These are phyloP conservation scores for Neogale vison DNA, from an alignment of 2,113 vertebrate species.

Conservation along the genomic window DNA sequence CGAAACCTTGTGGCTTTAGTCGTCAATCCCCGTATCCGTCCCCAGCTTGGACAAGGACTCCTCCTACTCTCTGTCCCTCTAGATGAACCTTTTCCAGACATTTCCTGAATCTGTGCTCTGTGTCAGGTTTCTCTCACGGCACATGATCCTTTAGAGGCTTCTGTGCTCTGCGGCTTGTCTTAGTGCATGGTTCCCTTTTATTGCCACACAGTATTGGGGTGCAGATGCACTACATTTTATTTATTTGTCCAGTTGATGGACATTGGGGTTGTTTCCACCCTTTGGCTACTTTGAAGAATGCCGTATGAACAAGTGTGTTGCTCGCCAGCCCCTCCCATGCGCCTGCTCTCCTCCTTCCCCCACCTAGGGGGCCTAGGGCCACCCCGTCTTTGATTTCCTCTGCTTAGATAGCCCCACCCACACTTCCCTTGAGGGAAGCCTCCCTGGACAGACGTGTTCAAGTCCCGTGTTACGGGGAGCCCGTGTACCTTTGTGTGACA, in stretches of 20 bases:
- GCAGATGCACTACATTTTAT: accelerated
- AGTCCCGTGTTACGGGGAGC: background rate
- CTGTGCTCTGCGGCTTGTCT: accelerated
- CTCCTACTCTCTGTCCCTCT: background rate
- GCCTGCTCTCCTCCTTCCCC: background rate
- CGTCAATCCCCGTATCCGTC: background rate
- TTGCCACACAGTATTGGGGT: background rate
- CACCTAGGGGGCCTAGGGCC: background rate
- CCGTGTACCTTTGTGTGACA: background rate
- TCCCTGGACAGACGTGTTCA: accelerated
- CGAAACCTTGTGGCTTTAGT: background rate
- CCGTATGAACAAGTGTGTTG: background rate
- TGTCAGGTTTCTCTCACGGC: background rate
- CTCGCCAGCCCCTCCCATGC: background rate
- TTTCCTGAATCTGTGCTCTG: background rate
- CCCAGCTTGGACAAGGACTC: background rate
- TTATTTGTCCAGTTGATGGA: background rate
- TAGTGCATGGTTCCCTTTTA: background rate
- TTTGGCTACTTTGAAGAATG: background rate
- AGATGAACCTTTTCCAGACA: background rate
- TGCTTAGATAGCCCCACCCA: background rate
- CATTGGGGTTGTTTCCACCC: background rate
- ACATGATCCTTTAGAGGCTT: background rate
- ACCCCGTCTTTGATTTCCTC: background rate
- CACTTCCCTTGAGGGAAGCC: background rate